phyloP scores from a whole-genome alignment of 37 sponge, comb jelly and placozoan species.

The Tethya wilhelma region DNA sequence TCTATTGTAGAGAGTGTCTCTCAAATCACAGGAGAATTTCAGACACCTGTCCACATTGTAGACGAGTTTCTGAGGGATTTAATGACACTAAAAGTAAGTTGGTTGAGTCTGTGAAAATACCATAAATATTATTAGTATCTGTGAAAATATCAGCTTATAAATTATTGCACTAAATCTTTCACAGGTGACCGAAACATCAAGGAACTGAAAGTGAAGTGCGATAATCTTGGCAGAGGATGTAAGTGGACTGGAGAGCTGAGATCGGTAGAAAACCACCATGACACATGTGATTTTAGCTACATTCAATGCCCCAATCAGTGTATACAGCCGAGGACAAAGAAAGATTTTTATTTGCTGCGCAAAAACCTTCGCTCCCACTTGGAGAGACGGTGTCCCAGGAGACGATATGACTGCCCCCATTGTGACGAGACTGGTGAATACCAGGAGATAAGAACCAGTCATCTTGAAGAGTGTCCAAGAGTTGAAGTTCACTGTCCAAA shows the following conservation, averaged over 20 bases:
- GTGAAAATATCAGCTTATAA: background rate
- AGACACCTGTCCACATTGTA: too few relatives aligned
- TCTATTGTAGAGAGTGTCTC: too few relatives aligned
- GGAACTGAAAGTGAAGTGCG: constrained; percentile 15
- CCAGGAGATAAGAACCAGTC: constrained; percentile 15
- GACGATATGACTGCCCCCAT: constrained; percentile 44
- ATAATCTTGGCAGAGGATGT: constrained; percentile 15
- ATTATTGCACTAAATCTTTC: background rate
- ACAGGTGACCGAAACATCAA: constrained; percentile 26
- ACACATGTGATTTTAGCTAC: background rate
- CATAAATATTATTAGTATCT: too few relatives aligned
- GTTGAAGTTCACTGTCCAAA: constrained; percentile 25
- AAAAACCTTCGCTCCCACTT: constrained; percentile 27
- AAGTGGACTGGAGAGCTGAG: constrained; percentile 34
- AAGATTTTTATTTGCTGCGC: background rate
- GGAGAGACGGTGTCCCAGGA: background rate
- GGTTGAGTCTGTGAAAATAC: too few relatives aligned
- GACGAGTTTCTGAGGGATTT: too few relatives aligned
- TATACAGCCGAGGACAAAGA: background rate
- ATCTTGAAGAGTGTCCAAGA: constrained; percentile 20
- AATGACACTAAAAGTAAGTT: too few relatives aligned
- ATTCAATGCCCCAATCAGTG: constrained; percentile 37
- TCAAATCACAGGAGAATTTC: too few relatives aligned
- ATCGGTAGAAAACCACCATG: constrained; percentile 1
- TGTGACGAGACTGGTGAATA: constrained; percentile 29